phyloP scores from a whole-genome alignment of 1,140 invertebrate genomes.

The Anoplolepis gracilipes region DNA sequence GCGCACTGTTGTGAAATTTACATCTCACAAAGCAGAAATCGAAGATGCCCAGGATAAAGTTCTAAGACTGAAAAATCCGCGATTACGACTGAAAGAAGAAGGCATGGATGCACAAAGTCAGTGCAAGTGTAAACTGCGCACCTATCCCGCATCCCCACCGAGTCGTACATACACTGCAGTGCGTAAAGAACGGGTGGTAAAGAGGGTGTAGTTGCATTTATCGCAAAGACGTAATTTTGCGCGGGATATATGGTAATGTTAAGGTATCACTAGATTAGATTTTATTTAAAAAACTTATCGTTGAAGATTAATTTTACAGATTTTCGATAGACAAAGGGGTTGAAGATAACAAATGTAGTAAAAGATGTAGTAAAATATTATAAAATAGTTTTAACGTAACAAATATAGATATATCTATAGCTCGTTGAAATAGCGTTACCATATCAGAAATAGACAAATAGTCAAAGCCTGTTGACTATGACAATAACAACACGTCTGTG shows the following conservation, averaged over 20 bases:
- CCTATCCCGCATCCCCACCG: background rate
- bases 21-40: background rate
- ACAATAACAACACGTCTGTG: constrained; percentile 11
- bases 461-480: background rate
- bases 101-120: background rate
- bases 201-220: background rate
- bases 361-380: no score
- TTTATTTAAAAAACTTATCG: background rate
- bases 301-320: background rate
- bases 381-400: background rate
- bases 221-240: background rate
- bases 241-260: background rate
- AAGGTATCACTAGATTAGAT: background rate
- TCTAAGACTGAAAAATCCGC: background rate
- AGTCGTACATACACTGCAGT: constrained; percentile 60
- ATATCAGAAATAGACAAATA: constrained; percentile 17
- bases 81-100: constrained; percentile 36
- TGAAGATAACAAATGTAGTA: no score
- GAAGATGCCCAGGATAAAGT: no score
- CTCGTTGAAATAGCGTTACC: constrained; percentile 36
- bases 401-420: background rate
- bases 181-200: constrained; percentile 55
- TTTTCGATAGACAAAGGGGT: background rate
- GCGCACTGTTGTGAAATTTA: background rate
- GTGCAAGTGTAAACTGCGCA: constrained; percentile 56